These are phyloP conservation scores for Lophotriccus pileatus DNA, from an alignment of 2,797 vertebrate species.

Conservation along the genomic window DNA sequence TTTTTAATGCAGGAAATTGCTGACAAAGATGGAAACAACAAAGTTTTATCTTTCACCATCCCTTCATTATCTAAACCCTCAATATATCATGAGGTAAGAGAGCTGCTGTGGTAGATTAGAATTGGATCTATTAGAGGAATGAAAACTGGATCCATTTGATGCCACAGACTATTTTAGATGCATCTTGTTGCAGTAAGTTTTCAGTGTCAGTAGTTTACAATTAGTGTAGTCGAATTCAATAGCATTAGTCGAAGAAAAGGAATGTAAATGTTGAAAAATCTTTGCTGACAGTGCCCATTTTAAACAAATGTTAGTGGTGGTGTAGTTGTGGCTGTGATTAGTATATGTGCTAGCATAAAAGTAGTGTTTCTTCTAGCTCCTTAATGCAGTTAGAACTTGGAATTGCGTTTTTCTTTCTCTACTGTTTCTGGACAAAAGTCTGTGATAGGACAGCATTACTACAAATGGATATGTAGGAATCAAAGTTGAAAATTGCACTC, in stretches of 20 bases:
- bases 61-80: slow-evolving; percentile 97
- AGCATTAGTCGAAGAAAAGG: not conserved
- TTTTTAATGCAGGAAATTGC: slow-evolving; percentile 89
- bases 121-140: not conserved
- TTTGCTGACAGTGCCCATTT: not conserved
- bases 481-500: not conserved
- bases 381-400: not conserved
- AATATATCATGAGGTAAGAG: slow-evolving; percentile 93
- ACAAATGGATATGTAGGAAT: not conserved
- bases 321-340: not conserved
- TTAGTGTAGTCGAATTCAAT: not conserved
- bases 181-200: not conserved
- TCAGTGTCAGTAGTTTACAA: not conserved
- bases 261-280: not conserved
- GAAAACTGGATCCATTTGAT: slow-evolving; percentile 9
- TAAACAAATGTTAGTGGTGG: not conserved
- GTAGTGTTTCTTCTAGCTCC: not conserved
- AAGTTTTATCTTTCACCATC: slow-evolving; percentile 96
- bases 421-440: not conserved
- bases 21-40: slow-evolving; percentile 98
- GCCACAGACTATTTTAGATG: not conserved
- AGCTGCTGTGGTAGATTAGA: slow-evolving; percentile 12
- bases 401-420: not conserved
- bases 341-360: not conserved
- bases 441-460: not conserved